phyloP scores from a whole-genome alignment of 92 coral and sea anemone genomes.

The Bergia puertoricense region DNA sequence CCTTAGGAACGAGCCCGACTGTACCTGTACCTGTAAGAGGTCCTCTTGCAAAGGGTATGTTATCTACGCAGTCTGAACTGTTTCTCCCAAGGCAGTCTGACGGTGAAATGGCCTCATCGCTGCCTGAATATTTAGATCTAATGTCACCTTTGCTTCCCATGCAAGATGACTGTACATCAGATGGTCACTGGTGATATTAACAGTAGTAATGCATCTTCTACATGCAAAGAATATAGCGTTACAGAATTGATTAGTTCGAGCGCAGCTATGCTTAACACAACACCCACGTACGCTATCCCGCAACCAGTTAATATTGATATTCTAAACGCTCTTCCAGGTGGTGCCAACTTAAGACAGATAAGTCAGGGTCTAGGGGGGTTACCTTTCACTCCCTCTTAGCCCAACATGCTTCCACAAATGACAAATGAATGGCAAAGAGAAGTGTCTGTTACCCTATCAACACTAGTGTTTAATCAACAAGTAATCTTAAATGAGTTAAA shows the following conservation, averaged over 20 bases:
- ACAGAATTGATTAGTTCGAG: not conserved
- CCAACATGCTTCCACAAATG: slow-evolving; percentile 13
- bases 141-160: slow-evolving; percentile 8
- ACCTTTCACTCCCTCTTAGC: slow-evolving; percentile 8
- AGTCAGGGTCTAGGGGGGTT: slow-evolving; percentile 12
- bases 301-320: slow-evolving; percentile 19
- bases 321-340: slow-evolving; percentile 16
- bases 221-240: slow-evolving; percentile 13
- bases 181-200: slow-evolving; percentile 17
- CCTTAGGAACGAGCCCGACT: not conserved
- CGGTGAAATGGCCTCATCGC: slow-evolving; percentile 17
- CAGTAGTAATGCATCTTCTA: slow-evolving; percentile 16
- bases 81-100: slow-evolving; percentile 22
- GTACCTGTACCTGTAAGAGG: not conserved
- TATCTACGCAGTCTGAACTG: not conserved
- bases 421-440: slow-evolving; percentile 19
- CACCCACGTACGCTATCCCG: slow-evolving; percentile 22
- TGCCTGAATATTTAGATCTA: slow-evolving; percentile 13
- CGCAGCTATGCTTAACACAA: slow-evolving; percentile 3
- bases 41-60: slow-evolving; percentile 13
- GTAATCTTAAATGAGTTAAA: slow-evolving; percentile 15
- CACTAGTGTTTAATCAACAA: slow-evolving; percentile 24
- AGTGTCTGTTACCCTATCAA: slow-evolving; percentile 20
- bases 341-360: slow-evolving; percentile 8
- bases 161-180: slow-evolving; percentile 4